Evolutionary conservation across 1,140 invertebrate genomes (phyloP), one percentile per base, ranked within the genome.

Genomic region (Probaryconus sp.): DNA sequence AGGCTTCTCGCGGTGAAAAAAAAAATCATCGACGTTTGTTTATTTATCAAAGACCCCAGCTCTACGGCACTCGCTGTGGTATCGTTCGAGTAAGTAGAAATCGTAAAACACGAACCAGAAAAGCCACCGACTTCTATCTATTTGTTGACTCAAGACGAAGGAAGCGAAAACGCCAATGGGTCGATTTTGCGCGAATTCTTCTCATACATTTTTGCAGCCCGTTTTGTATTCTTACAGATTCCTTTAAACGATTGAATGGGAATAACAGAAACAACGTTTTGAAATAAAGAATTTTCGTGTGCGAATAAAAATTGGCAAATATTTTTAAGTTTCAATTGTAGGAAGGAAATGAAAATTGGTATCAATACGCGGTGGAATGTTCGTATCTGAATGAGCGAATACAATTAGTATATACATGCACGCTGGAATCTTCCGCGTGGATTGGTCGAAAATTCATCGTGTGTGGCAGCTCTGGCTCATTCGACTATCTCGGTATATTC

Each of bases 81-180:
- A 76, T 71, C 74, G 45, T 71, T 76, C 56, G 74, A 71, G 24
- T 71, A 71, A 76, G 74, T 76, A 76, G 67, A 76, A 76, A 71
- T 71, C 74, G 74, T 76, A 71, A 76, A 76, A 76, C 33, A 9
- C 30, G 48, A 53, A 40, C 31, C 50, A 72, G 63, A 76, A 76
- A 76, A 72, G 74, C 71, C 56, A 69, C 68, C 67, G 58, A 51
- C 43, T 31, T 24, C 7, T 16, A 35, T 45, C 24, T 68, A 58
- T 76, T 76, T 72, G 68, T 76, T 72, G 68, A 60, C 11, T 16
- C 30, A 68, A 60, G 37, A 2, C 63, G 45, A 35, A 61, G 56
- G 16, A 63, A 61, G 56, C 21, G 61, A 48, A 35, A 60, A 31
- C n/a, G 48, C 17, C 48, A 55, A 20, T 38, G 55, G 30, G 26